phyloP scores from a whole-genome alignment of 2,113 vertebrate genomes.

The Misgurnus mizolepis region DNA sequence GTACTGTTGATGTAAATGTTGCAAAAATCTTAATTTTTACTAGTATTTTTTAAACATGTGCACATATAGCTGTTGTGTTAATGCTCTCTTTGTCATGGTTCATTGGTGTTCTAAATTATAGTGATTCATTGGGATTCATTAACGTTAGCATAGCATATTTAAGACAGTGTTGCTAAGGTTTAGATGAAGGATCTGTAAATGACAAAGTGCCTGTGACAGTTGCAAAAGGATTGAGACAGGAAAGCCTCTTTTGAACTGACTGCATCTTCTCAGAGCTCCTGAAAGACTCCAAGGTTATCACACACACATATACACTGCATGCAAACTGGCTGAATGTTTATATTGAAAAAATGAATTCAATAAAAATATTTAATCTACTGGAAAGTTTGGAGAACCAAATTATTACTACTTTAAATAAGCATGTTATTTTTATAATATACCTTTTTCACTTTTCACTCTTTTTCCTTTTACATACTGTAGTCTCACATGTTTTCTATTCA shows the following conservation, averaged over 20 bases:
- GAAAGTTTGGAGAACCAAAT: background rate
- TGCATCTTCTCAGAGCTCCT: constrained; percentile 38
- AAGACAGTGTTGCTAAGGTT: constrained; percentile 56
- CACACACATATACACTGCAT: background rate
- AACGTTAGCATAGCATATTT: no score
- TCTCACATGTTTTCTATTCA: no score
- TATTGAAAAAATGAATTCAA: background rate
- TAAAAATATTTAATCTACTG: background rate
- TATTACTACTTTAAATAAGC: background rate
- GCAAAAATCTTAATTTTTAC: no score
- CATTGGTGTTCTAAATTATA: background rate
- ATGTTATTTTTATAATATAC: no score
- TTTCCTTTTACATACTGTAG: no score
- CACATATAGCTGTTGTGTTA: background rate
- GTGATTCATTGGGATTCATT: no score
- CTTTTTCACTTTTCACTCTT: no score
- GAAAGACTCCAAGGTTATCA: constrained; percentile 50
- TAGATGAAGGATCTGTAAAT: constrained; percentile 72
- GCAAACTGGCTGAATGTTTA: background rate
- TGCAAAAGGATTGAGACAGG: constrained; percentile 70
- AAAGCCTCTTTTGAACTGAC: constrained; percentile 73
- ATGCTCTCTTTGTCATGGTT: background rate
- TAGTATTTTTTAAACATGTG: no score
- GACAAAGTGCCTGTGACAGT: constrained; percentile 80
- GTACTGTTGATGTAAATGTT: no score